These are phyloP conservation scores for Lonchura striata DNA, from an alignment of 2,113 vertebrate species.

Conservation along the genomic window DNA sequence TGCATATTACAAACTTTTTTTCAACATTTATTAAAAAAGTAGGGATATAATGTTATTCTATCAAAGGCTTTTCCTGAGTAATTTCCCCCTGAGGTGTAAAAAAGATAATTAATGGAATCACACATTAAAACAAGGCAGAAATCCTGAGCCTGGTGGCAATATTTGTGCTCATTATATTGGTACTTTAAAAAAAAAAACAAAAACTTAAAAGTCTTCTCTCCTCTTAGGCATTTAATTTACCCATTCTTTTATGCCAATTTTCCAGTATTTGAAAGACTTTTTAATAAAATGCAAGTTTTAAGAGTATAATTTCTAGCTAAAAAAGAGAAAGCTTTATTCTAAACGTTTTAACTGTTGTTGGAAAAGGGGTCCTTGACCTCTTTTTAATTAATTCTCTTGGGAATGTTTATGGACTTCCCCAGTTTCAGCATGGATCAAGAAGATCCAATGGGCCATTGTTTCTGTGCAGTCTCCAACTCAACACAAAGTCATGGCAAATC, in stretches of 20 bases:
- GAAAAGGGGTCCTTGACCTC: not conserved
- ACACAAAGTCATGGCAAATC: not conserved
- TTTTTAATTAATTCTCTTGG: not conserved
- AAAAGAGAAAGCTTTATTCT: not conserved
- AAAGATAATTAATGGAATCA: not conserved
- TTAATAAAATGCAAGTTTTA: not conserved
- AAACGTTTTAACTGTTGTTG: not conserved
- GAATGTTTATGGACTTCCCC: not conserved
- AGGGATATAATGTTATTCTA: not conserved
- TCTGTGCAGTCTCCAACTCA: not conserved
- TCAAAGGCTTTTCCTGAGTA: not conserved
- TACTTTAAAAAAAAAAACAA: not conserved
- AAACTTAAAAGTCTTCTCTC: not conserved
- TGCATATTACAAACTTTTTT: not conserved
- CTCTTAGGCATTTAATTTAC: not conserved
- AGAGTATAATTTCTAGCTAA: not conserved
- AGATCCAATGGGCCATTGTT: not conserved
- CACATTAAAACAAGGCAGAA: not conserved
- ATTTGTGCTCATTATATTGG: not conserved
- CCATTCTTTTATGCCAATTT: conserved; percentile 21
- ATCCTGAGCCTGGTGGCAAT: not conserved
- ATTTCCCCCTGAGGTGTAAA: not conserved
- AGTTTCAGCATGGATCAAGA: not conserved
- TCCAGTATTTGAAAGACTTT: not conserved
- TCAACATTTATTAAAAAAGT: not conserved